Conservation (phyloP, 2,888 invertebrate genomes). For the Rhagium mordax region DNA sequence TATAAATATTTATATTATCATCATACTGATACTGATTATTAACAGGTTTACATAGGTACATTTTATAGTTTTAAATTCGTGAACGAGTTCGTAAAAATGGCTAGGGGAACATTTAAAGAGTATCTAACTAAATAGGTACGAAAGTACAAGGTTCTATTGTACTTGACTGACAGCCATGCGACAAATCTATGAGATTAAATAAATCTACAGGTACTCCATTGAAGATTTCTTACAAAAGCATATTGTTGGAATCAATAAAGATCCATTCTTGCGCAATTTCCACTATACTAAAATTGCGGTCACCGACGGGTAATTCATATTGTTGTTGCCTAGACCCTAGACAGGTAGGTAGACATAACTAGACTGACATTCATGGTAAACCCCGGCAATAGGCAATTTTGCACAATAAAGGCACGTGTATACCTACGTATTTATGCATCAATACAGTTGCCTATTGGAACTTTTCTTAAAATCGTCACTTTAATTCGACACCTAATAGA, state of each 20-base stretch:
- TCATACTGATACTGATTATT: too few relatives aligned
- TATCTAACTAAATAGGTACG: too few relatives aligned
- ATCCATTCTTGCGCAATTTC: constrained; percentile 46
- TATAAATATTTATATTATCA: too few relatives aligned
- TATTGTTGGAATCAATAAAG: constrained; percentile 44
- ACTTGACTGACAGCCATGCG: constrained; percentile 5
- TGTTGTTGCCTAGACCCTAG: constrained; percentile 6
- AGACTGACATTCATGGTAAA: constrained; percentile 25
- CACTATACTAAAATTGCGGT: constrained; percentile 42
- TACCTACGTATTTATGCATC: background rate
- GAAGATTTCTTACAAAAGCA: constrained; percentile 40
- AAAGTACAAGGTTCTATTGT: background rate
- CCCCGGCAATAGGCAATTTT: constrained; percentile 34
- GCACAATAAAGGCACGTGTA: constrained; percentile 33
- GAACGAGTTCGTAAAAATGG: too few relatives aligned
- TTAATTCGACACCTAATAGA: too few relatives aligned
- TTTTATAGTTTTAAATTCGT: too few relatives aligned
- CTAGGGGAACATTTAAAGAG: too few relatives aligned
- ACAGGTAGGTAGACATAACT: constrained; percentile 8
- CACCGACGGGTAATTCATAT: constrained; percentile 14
- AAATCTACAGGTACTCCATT: constrained; percentile 46
- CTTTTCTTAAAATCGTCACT: background rate
- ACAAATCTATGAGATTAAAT: constrained; percentile 31
- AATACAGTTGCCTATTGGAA: background rate
- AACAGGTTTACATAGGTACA: too few relatives aligned